Percentiles rank a stretch among this genome's conserved stretches.
Conservation (phyloP, 2,888 invertebrate species). For the Sacculina carcini region DNA sequence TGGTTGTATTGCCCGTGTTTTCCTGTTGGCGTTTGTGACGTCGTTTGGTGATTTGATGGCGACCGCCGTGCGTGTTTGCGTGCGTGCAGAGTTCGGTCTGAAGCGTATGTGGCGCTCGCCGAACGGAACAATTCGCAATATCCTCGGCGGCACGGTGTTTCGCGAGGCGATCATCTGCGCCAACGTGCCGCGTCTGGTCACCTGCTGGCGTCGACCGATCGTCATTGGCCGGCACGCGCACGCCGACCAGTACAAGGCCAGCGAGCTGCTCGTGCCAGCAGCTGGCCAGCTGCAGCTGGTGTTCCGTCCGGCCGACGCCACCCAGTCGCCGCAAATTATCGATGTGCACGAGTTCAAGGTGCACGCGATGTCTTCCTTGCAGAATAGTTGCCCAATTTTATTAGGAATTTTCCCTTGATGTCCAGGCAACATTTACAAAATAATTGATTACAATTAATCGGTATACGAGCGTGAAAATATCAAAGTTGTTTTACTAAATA, state of each 20-base stretch:
- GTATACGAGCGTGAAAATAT: too few species aligned
- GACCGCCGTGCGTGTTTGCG: too few species aligned
- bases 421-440: too few species aligned
- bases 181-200: conserved; percentile 77
- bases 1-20: too few species aligned
- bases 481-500: too few species aligned
- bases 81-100: conserved; percentile 24
- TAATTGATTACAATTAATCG: too few species aligned
- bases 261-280: conserved; percentile 81
- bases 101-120: conserved; percentile 32
- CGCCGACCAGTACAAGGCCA: conserved; percentile 86
- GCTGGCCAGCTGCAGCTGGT: conserved; percentile 61
- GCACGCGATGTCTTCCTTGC: conserved; percentile 15
- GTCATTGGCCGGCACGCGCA: conserved; percentile 96
- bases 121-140: conserved; percentile 30
- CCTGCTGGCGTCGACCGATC: conserved; percentile 85
- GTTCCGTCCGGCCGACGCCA: conserved; percentile 40
- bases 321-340: conserved; percentile 33
- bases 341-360: conserved; percentile 53
- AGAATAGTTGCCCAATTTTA: not conserved
- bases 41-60: too few species aligned
- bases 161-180: conserved; percentile 29
- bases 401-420: not conserved
- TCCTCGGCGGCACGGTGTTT: conserved; percentile 28
- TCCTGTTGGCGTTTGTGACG: too few species aligned